Evolutionary conservation across 1,140 invertebrate species (phyloP).

Genomic region (Pentalonia nigronervosa): DNA sequence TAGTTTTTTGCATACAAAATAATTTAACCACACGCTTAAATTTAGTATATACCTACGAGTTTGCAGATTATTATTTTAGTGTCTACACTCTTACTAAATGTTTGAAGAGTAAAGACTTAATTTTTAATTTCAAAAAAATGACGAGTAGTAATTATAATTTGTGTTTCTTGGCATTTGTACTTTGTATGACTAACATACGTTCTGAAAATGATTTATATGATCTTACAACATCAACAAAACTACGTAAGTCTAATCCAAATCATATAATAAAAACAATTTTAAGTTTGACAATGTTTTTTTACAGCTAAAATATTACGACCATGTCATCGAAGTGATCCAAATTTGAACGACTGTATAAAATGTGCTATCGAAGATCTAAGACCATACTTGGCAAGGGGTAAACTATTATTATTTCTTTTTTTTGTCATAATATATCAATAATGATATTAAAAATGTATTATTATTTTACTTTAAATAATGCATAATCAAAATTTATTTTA

Average conservation of each 20-base stretch:
- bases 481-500: background rate
- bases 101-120: background rate
- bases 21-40: slow-evolving; percentile 12
- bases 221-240: background rate
- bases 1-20: slow-evolving; percentile 22
- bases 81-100: background rate
- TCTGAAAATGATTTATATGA: slow-evolving; percentile 47
- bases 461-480: background rate
- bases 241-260: background rate
- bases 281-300: background rate
- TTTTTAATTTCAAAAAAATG: background rate
- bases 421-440: background rate
- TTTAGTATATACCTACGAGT: background rate
- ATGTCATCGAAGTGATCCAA: slow-evolving; percentile 69
- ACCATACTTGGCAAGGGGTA: slow-evolving; percentile 58
- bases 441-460: background rate
- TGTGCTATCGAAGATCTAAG: slow-evolving; percentile 58
- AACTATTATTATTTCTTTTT: slow-evolving; percentile 5
- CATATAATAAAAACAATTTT: background rate
- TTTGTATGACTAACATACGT: slow-evolving; percentile 22
- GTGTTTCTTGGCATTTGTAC: slow-evolving; percentile 8
- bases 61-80: background rate
- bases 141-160: background rate
- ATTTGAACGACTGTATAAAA: slow-evolving; percentile 65
- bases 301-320: slow-evolving; percentile 62